Base-by-base conservation (phyloP, 2,797 vertebrate genomes). In the Manis pentadactyla region DNA sequence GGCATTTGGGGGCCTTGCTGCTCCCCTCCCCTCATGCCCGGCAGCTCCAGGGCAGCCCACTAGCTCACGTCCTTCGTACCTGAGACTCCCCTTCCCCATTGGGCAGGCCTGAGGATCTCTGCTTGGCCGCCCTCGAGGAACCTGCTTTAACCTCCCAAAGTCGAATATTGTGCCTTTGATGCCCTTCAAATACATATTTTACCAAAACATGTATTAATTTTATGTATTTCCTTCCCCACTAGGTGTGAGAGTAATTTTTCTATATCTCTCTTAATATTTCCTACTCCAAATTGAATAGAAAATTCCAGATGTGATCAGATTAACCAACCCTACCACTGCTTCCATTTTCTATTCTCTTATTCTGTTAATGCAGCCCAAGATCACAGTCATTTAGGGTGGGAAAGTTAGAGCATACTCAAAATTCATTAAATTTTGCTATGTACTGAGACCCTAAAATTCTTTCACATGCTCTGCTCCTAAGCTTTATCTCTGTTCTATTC, bases 41-140 rank as follows among this genome's bases (percentile, higher is more conserved):
- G 46, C 46, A 46, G 46, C 46, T 46, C 10, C 46, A 1, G 46
- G 0, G 11, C 49, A 31, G 53, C 68, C 4, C 2, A 27, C 4
- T 27, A 7, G 1, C 2, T 21, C 12, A 1, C 14, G 0, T 8
- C 18, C 39, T 11, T 7, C 0, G 3, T 0, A 0, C 55, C 23
- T 11, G 13, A n/a, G 12, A 29, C 2, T 2, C 12, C n/a, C 29
- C 57, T 29, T 7, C 68, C 53, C 7, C 75, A 51, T 23, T 0
- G 23, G 0, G 19, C 2, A 37, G 9, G 83, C 51, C 66, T 39
- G 42, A 42, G 7, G 46, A 90, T 21, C 14, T 14, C 61, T 46
- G 46, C 46, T 46, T 9, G 46, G 46, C 46, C 46, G 46, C 74
- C 29, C 55, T 37, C 23, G 11, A 2, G 63, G 71, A 71, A 74